Evolutionary conservation across 2,113 vertebrate genomes (phyloP), one percentile per base, ranked within the genome.

Genomic region (Lasiurus cinereus): DNA sequence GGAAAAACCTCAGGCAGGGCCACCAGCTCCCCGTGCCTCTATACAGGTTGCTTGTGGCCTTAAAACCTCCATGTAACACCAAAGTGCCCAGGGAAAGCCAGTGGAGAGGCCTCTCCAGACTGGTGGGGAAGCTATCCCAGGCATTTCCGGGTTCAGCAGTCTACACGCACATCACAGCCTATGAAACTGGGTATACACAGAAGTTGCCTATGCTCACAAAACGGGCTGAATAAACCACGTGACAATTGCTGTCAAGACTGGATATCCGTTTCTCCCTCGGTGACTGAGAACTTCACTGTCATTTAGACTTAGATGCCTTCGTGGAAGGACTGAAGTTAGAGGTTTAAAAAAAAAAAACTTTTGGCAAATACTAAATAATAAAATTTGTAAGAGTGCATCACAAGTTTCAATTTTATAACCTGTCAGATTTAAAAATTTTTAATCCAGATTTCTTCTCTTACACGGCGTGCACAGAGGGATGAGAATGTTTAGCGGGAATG

Each of bases 331-430:
- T 52, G 16, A 91, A 77, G 36, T 74, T 19, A 59, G 14, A 86
- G 46, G 52, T 52, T 59, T 59, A 29, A 92, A 88, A 78, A 29
- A 85, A 29, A 86, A 86, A 7, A 22, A 24, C 6, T 36, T 36
- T 84, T 92, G 39, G 52, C 21, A 54, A 84, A 74, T 29, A 83
- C 3, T 10, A 64, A 93, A 56, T 4, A 59, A 9, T 29, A 89
- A 86, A 79, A 21, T 39, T 18, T 19, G 6, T 85, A 84, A 64
- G 59, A 64, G 36, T 82, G 6, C 50, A 83, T 31, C n/a, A 64
- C 46, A 74, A 67, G 22, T 83, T 87, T 85, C 46, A 79, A 66
- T 93, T 72, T 54, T 48, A 93, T 24, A 69, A 29, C 5, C 22
- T 72, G 2, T 64, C 43, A 74, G 22, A 64, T 59, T 59, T 18